Evolutionary conservation across 2,888 invertebrate genomes (phyloP).

Genomic region (Plusia festucae): DNA sequence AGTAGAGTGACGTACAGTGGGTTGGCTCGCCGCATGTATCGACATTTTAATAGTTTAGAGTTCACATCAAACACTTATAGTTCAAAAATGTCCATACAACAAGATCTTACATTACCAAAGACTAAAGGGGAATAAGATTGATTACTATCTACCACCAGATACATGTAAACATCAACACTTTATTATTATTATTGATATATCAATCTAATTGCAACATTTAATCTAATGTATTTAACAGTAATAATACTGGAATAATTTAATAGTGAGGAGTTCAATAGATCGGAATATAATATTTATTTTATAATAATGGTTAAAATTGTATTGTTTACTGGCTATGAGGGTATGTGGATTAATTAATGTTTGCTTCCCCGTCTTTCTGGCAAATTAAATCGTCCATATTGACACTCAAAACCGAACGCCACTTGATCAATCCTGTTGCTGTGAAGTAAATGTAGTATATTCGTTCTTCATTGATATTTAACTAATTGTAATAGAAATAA

Average conservation of each 20-base stretch:
- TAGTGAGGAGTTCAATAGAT: conserved; percentile 62
- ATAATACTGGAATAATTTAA: conserved; percentile 79
- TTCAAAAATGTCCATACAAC: conserved; percentile 67
- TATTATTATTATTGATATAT: conserved; percentile 40
- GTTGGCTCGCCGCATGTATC: conserved; percentile 44
- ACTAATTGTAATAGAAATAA: conserved; percentile 59
- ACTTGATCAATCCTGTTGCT: conserved; percentile 69
- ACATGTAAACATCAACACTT: conserved; percentile 69
- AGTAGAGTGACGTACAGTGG: conserved; percentile 42
- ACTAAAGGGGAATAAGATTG: conserved; percentile 76
- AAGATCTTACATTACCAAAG: conserved; percentile 74
- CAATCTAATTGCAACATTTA: conserved; percentile 68
- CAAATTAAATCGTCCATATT: conserved; percentile 84
- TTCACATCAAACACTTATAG: conserved; percentile 39
- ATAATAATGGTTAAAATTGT: conserved; percentile 68
- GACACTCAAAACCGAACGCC: conserved; percentile 82
- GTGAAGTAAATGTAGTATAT: conserved; percentile 79
- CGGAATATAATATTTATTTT: conserved; percentile 75
- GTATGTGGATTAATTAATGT: conserved; percentile 63
- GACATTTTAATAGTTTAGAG: conserved; percentile 48
- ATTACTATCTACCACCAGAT: conserved; percentile 71
- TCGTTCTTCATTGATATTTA: conserved; percentile 54
- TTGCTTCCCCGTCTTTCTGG: conserved; percentile 86
- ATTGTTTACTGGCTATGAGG: conserved; percentile 66
- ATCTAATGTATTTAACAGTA: conserved; percentile 74